Conservation (phyloP, 2,797 vertebrate species). For the Eulemur mongoz region DNA sequence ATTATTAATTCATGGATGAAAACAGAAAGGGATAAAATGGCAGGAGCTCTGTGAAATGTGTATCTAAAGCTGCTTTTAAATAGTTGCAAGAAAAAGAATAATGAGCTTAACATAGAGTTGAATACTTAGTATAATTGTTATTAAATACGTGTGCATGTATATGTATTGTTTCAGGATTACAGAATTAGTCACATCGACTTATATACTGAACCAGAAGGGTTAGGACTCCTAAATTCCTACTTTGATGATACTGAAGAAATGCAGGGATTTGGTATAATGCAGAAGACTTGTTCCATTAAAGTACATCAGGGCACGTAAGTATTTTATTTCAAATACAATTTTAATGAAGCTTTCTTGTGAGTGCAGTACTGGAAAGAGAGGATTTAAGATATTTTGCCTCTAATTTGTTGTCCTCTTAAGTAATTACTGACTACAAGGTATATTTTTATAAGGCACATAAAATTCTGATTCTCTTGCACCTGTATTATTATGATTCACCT, state of each 20-base stretch:
- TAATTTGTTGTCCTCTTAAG: not conserved
- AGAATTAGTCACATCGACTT: conserved; percentile 92
- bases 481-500: not conserved
- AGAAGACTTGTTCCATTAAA: conserved; percentile 94
- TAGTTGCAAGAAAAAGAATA: conserved; percentile 55
- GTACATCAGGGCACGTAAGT: conserved; percentile 97
- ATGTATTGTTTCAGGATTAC: conserved; percentile 90
- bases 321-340: conserved; percentile 29
- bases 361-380: not conserved
- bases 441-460: not conserved
- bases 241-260: conserved; percentile 91
- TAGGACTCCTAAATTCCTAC: conserved; percentile 90
- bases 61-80: conserved; percentile 63
- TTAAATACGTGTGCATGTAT: not conserved
- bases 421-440: not conserved
- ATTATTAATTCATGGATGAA: not conserved
- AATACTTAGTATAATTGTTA: conserved; percentile 15
- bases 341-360: not conserved
- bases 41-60: conserved; percentile 51
- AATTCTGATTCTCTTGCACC: not conserved
- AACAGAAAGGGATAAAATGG: conserved; percentile 26
- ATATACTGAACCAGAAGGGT: conserved; percentile 92
- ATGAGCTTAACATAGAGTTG: conserved; percentile 20
- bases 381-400: not conserved
- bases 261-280: conserved; percentile 89